Evolutionary conservation across 2,113 vertebrate species (phyloP).

Genomic region (Crotalus viridis): DNA sequence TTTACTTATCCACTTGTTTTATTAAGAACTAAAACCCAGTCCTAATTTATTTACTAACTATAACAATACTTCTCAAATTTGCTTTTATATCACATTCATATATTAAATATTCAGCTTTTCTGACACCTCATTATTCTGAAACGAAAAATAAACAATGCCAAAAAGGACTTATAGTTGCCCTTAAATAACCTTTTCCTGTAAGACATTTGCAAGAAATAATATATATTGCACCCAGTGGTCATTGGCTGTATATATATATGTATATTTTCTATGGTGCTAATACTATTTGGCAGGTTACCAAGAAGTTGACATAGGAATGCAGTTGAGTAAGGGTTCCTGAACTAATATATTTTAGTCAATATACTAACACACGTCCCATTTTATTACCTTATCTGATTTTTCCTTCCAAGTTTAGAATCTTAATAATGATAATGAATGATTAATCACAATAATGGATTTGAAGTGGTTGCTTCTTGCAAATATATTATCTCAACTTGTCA

Average conservation of each 20-base stretch:
- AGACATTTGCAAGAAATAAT: conserved; percentile 66
- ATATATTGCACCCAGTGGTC: conserved; percentile 44
- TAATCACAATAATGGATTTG: conserved; percentile 34
- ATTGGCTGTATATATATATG: conserved; percentile 45
- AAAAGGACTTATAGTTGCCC: conserved; percentile 52
- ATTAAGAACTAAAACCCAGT: conserved; percentile 26
- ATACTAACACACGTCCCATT: conserved; percentile 55
- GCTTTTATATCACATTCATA: conserved; percentile 52
- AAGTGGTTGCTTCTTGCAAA: conserved; percentile 46
- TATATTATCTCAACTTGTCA: conserved; percentile 39
- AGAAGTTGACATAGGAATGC: conserved; percentile 65
- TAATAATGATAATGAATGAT: conserved; percentile 55
- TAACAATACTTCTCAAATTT: conserved; percentile 38
- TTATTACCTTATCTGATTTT: conserved; percentile 56
- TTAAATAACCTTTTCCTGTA: conserved; percentile 43
- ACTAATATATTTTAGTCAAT: conserved; percentile 71
- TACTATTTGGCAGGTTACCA: conserved; percentile 63
- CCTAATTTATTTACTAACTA: conserved; percentile 36
- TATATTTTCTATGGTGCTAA: conserved; percentile 66
- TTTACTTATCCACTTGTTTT: no score
- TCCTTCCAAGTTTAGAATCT: conserved; percentile 49
- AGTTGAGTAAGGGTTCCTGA: conserved; percentile 57
- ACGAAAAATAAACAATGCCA: conserved; percentile 37
- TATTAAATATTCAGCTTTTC: conserved; percentile 51
- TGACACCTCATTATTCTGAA: conserved; percentile 37